Evolutionary conservation across 2,888 invertebrate species (phyloP).

Genomic region (Philopedon plagiatum): DNA sequence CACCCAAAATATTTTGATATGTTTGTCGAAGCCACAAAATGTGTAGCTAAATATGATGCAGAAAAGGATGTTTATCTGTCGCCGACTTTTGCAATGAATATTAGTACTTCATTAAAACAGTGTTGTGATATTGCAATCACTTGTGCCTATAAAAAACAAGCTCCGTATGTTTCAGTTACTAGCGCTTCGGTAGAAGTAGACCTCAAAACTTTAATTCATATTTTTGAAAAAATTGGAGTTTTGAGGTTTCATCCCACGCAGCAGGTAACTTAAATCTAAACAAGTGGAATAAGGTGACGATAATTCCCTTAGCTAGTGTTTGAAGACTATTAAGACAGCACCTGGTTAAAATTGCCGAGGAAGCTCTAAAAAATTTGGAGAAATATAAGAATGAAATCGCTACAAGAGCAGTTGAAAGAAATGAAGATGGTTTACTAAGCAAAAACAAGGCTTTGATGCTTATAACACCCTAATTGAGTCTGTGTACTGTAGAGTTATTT

Average conservation of each 20-base stretch:
- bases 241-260: conserved; percentile 33
- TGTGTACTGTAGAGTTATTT: conserved; percentile 44
- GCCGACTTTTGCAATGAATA: conserved; percentile 46
- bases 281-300: conserved; percentile 48
- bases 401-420: too few relatives aligned
- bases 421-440: too few relatives aligned
- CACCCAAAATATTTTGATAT: conserved; percentile 37
- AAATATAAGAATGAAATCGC: neutral
- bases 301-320: conserved; percentile 49
- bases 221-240: conserved; percentile 51
- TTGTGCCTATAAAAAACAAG: conserved; percentile 45
- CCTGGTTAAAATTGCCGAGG: conserved; percentile 23
- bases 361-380: neutral
- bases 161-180: conserved; percentile 20
- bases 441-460: too few relatives aligned
- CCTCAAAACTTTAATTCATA: conserved; percentile 51
- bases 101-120: conserved; percentile 47
- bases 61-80: conserved; percentile 28
- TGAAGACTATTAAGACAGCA: conserved; percentile 45
- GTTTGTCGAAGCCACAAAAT: conserved; percentile 36
- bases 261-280: conserved; percentile 49
- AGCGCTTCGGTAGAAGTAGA: conserved; percentile 51
- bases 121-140: conserved; percentile 42
- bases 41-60: conserved; percentile 36
- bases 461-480: conserved; percentile 52